phyloP scores from a whole-genome alignment of 2,113 vertebrate species.

The Oxyruncus cristatus region DNA sequence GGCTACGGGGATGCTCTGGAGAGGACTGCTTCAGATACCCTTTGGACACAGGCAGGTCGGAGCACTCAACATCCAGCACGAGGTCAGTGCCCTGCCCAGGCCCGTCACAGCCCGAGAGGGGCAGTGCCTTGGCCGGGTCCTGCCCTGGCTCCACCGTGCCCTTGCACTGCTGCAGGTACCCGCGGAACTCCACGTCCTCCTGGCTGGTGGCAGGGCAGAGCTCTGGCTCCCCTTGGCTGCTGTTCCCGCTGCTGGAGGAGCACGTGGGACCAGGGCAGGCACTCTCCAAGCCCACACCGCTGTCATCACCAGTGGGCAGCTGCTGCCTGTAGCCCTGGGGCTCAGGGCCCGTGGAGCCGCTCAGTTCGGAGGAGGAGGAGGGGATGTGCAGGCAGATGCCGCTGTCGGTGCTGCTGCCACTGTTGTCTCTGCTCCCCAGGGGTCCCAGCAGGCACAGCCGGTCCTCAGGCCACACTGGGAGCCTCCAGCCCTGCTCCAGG shows the following conservation, averaged over 20 bases:
- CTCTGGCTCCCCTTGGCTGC: neutral
- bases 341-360: rapidly evolving
- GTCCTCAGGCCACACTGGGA: neutral
- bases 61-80: neutral
- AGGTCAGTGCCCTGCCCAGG: neutral
- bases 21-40: slow-evolving; percentile 70
- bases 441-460: neutral
- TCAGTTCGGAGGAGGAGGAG: neutral
- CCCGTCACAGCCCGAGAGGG: neutral
- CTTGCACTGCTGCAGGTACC: slow-evolving; percentile 68
- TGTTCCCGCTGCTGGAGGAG: rapidly evolving
- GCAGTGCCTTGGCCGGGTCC: neutral
- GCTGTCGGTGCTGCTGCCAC: slow-evolving; percentile 51
- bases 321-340: neutral
- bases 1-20: rapidly evolving
- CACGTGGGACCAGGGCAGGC: neutral
- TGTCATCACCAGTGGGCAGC: neutral
- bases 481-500: neutral
- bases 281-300: slow-evolving; percentile 6
- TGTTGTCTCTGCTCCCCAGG: neutral
- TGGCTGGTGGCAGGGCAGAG: rapidly evolving
- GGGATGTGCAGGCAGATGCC: slow-evolving; percentile 68
- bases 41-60: neutral
- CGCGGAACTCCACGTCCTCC: neutral
- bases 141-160: neutral